Percentiles rank a stretch among this genome's conserved stretches.
Evolutionary conservation across 1,140 invertebrate genomes (phyloP).

Genomic region (Archivesica marissinica): DNA sequence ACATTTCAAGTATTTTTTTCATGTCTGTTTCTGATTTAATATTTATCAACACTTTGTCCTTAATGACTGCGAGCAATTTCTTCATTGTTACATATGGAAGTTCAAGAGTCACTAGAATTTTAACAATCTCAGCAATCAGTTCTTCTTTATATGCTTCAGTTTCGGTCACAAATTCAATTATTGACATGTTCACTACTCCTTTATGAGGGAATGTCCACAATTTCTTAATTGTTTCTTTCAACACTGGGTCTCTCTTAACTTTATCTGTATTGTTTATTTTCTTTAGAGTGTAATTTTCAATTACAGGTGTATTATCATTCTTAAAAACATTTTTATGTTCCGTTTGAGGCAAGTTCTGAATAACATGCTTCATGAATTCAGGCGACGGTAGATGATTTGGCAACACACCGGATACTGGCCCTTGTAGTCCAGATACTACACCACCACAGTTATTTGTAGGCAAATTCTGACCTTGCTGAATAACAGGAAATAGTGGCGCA

Average conservation of each 20-base stretch:
- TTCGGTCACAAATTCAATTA: conserved; percentile 60
- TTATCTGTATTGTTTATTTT: conserved; percentile 15
- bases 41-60: conserved; percentile 47
- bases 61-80: conserved; percentile 51
- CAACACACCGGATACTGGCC: not conserved
- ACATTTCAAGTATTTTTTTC: conserved; percentile 59
- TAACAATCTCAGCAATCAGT: conserved; percentile 55
- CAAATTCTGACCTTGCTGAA: conserved; percentile 7
- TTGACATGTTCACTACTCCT: conserved; percentile 46
- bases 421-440: not conserved
- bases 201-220: conserved; percentile 56
- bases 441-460: not conserved
- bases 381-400: conserved; percentile 46
- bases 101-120: conserved; percentile 48
- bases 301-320: conserved; percentile 15
- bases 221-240: conserved; percentile 52
- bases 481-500: not conserved
- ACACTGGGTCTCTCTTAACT: conserved; percentile 38
- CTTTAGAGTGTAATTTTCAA: not conserved
- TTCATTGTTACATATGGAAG: conserved; percentile 57
- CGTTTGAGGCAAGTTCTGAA: conserved; percentile 21
- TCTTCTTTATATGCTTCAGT: conserved; percentile 57
- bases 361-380: conserved; percentile 31
- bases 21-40: conserved; percentile 37
- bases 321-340: conserved; percentile 8